Percentiles rank a stretch among this genome's conserved stretches.
phyloP scores from a whole-genome alignment of 2,113 vertebrate genomes.

The Piaya cayana region DNA sequence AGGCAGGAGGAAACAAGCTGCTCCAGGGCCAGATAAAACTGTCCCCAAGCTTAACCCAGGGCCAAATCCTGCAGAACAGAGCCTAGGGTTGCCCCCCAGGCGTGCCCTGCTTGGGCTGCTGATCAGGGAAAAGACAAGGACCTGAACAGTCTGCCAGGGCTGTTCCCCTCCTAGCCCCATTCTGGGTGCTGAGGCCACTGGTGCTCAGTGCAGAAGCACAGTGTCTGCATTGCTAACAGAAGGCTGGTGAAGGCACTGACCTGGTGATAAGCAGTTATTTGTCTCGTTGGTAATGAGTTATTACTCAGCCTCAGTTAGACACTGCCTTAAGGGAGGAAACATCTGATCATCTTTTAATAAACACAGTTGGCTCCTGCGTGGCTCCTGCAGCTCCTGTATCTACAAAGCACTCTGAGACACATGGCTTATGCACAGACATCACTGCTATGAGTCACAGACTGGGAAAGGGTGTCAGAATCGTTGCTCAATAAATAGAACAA shows the following conservation, averaged over 20 bases:
- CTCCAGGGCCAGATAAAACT: not conserved
- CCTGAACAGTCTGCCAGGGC: accelerated
- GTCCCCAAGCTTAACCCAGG: accelerated
- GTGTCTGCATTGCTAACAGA: not conserved
- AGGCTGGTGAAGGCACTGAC: not conserved
- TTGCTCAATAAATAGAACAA: slow-evolving; percentile 52
- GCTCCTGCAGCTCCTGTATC: slow-evolving; percentile 42
- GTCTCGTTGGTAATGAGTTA: slow-evolving; percentile 36
- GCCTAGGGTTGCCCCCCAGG: not conserved
- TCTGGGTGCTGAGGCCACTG: not conserved
- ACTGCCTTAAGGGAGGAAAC: slow-evolving; percentile 49
- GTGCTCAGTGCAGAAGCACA: not conserved
- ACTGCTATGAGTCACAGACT: slow-evolving; percentile 54
- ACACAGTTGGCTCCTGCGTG: slow-evolving; percentile 25
- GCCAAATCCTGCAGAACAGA: not conserved
- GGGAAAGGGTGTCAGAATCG: slow-evolving; percentile 15
- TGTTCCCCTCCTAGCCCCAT: not conserved
- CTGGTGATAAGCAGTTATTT: slow-evolving; percentile 22
- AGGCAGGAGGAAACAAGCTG: not conserved
- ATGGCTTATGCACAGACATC: slow-evolving; percentile 2
- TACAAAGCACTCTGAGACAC: not conserved
- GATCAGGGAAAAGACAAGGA: not conserved
- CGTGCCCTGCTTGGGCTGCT: not conserved
- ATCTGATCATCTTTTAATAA: slow-evolving; percentile 65
- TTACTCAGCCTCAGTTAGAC: slow-evolving; percentile 43